phyloP scores from a whole-genome alignment of 2,113 vertebrate species.

The Rhea americana region DNA sequence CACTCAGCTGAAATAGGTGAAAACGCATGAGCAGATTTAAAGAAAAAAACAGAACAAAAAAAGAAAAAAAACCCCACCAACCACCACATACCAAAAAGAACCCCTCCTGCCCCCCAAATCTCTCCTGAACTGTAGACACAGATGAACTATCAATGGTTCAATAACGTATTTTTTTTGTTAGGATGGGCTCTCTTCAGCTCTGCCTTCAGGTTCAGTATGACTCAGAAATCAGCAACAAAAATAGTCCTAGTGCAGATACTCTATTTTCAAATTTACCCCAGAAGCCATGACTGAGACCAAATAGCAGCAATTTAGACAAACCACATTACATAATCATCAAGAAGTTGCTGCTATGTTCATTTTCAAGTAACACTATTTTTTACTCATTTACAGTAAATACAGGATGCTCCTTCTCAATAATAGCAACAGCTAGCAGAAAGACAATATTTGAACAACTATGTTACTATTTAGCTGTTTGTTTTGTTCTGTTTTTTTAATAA shows the following conservation, averaged over 20 bases:
- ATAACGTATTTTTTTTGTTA: not conserved
- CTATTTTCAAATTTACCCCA: not conserved
- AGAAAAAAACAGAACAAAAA: not conserved
- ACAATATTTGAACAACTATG: not conserved
- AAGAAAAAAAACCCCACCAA: not conserved
- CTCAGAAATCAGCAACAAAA: not conserved
- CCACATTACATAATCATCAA: not conserved
- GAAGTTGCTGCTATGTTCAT: accelerated
- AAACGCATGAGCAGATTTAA: not conserved
- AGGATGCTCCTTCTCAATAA: not conserved
- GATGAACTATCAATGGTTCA: not conserved
- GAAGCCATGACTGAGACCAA: accelerated
- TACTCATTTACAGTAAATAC: not conserved
- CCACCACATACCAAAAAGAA: not conserved
- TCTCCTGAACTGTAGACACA: not conserved
- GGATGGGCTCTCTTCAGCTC: not conserved
- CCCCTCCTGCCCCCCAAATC: not conserved
- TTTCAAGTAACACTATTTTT: not conserved
- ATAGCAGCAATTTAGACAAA: not conserved
- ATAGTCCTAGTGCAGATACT: not conserved
- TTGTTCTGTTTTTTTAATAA: not conserved
- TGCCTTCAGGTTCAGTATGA: not conserved
- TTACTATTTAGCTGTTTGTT: not conserved
- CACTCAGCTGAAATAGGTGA: not conserved
- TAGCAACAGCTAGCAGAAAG: not conserved